Percentiles rank a stretch among this genome's conserved stretches.
These are phyloP conservation scores for Diceros bicornis DNA, from an alignment of 2,797 vertebrate species.

Conservation along the genomic window DNA sequence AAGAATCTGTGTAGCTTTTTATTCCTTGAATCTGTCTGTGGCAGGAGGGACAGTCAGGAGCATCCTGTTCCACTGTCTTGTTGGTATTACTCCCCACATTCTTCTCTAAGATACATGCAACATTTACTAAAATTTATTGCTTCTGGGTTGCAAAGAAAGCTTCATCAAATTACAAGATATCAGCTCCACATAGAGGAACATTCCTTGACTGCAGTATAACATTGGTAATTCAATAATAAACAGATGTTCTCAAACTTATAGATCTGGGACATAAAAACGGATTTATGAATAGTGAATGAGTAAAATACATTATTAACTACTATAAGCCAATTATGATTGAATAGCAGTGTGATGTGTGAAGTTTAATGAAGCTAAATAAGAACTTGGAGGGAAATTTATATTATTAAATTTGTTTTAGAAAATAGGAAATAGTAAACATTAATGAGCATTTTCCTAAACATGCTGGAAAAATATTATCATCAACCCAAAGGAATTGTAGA, in stretches of 20 bases:
- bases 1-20: no score
- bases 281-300: not conserved
- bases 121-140: not conserved
- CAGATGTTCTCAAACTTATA: not conserved
- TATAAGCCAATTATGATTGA: not conserved
- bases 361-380: not conserved
- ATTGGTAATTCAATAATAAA: not conserved
- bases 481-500: not conserved
- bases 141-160: not conserved
- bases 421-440: not conserved
- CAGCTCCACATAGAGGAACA: not conserved
- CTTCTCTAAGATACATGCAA: not conserved
- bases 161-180: not conserved
- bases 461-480: not conserved
- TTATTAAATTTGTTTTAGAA: slow-evolving; percentile 11
- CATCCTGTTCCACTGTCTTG: not conserved
- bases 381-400: not conserved
- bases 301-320: not conserved
- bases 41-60: not conserved
- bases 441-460: not conserved
- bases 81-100: not conserved
- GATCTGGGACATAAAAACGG: not conserved
- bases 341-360: not conserved
- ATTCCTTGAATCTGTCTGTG: not conserved
- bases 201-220: not conserved